A percentile compares a stretch with the other conserved stretches of the same genome.
Conservation (phyloP, 2,888 invertebrate genomes). For the Isotomurus palustris region DNA sequence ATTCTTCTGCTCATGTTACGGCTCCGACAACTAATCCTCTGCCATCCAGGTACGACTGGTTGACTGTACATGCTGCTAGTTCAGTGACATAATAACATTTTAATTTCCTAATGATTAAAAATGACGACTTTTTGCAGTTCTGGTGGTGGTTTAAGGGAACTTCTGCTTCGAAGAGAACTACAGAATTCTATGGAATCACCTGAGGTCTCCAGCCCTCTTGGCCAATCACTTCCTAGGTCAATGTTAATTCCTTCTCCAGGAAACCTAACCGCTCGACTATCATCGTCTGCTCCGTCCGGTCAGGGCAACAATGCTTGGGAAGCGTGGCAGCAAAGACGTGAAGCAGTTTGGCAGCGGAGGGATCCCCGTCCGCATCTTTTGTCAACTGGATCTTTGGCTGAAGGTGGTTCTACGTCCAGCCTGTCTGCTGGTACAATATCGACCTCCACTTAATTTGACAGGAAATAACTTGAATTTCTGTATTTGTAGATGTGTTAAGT, state of each 20-base stretch:
- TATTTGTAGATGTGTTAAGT: constrained; percentile 66
- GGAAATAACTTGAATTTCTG: not conserved
- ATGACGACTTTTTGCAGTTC: no score
- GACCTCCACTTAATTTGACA: not conserved
- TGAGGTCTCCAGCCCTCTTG: constrained; percentile 50
- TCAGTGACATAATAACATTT: no score
- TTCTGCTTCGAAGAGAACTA: constrained; percentile 42
- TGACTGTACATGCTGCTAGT: no score
- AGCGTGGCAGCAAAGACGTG: constrained; percentile 49
- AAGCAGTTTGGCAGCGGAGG: constrained; percentile 77
- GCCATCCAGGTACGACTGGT: constrained; percentile 22
- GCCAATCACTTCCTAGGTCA: constrained; percentile 51
- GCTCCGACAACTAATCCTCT: constrained; percentile 24
- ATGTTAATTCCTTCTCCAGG: constrained; percentile 50
- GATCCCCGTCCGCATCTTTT: constrained; percentile 81
- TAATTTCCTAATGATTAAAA: no score
- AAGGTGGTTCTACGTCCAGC: constrained; percentile 56
- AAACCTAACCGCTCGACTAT: constrained; percentile 60
- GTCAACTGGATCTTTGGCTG: constrained; percentile 75
- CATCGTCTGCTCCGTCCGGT: constrained; percentile 82
- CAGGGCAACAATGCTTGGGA: constrained; percentile 58
- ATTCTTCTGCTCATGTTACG: not conserved
- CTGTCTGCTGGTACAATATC: constrained; percentile 32
- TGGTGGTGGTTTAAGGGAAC: constrained; percentile 41
- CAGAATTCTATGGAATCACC: constrained; percentile 49